Percentiles rank a stretch among this genome's conserved stretches.
phyloP scores from a whole-genome alignment of 1,140 invertebrate species.

The Batillaria attramentaria region DNA sequence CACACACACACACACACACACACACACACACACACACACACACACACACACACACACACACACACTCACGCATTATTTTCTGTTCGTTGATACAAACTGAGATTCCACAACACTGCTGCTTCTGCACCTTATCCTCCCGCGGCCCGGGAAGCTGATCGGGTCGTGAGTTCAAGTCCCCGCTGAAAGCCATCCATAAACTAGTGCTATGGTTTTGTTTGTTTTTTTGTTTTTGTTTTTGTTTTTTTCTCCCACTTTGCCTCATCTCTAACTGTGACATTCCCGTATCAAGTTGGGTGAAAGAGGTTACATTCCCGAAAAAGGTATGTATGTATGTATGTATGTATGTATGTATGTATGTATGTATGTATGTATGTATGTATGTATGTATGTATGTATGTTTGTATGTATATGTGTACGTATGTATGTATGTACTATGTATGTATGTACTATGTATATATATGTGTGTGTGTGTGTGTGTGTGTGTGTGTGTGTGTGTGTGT shows the following conservation, averaged over 20 bases:
- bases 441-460: background rate
- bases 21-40: constrained; percentile 15
- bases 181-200: background rate
- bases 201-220: background rate
- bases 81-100: background rate
- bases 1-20: constrained; percentile 21
- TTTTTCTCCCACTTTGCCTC: too few species aligned
- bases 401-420: background rate
- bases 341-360: background rate
- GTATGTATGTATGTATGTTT: background rate
- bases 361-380: constrained; percentile 7
- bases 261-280: too few species aligned
- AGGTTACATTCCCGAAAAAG: background rate
- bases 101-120: background rate
- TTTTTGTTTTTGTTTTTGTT: background rate
- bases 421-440: background rate
- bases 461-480: constrained; percentile 21
- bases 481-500: constrained; percentile 12
- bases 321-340: background rate
- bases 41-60: constrained; percentile 4
- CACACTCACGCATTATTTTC: constrained; percentile 1
- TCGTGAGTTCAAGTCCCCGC: background rate
- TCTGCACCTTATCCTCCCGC: background rate
- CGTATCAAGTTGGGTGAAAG: too few species aligned
- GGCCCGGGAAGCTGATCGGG: background rate